phyloP scores from a whole-genome alignment of 2,888 invertebrate genomes.

The Hetaerina titia region DNA sequence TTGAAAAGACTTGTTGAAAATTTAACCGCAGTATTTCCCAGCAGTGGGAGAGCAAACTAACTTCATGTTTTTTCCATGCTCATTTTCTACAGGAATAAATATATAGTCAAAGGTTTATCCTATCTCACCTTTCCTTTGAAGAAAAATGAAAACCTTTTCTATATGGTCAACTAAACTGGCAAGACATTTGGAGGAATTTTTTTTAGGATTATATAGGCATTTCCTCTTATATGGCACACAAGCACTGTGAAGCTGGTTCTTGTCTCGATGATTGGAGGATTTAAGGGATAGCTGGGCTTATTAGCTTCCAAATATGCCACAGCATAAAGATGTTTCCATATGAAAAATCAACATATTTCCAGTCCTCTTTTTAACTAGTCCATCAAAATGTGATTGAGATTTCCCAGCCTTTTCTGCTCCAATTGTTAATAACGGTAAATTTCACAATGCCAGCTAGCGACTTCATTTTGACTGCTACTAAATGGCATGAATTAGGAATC shows the following conservation, averaged over 20 bases:
- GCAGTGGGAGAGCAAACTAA: background rate
- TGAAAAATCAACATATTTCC: background rate
- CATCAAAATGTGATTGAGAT: background rate
- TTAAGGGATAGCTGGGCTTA: background rate
- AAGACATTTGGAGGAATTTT: background rate
- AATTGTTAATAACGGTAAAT: background rate
- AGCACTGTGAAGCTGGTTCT: background rate
- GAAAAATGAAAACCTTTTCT: background rate
- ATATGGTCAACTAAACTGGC: background rate
- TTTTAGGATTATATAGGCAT: background rate
- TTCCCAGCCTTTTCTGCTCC: background rate
- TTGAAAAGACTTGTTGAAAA: background rate
- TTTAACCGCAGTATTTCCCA: background rate
- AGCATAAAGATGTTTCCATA: background rate
- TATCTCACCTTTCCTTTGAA: background rate
- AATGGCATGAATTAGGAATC: background rate
- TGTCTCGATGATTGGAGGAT: background rate
- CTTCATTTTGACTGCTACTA: background rate
- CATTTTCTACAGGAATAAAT: background rate
- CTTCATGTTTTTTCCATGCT: background rate
- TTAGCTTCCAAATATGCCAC: background rate
- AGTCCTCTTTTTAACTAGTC: too few species aligned
- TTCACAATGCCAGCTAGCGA: too few species aligned
- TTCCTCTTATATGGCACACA: too few species aligned
- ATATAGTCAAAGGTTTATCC: background rate